Evolutionary conservation across 2,888 invertebrate species (phyloP).

Genomic region (Acanthosepion esculentum): DNA sequence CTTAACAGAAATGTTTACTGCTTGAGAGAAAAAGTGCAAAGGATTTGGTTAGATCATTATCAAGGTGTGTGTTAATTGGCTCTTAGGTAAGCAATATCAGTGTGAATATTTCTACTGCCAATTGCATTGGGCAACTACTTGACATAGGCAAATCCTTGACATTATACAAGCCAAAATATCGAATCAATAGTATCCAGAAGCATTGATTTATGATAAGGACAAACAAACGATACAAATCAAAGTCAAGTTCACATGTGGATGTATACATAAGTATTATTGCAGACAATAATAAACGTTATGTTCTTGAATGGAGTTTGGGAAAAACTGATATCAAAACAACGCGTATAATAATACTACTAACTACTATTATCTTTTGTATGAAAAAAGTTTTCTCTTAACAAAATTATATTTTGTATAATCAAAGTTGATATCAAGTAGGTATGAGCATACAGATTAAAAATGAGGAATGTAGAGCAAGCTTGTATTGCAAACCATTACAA

Average conservation of each 20-base stretch:
- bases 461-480: too few relatives aligned
- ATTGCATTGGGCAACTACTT: background rate
- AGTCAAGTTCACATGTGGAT: background rate
- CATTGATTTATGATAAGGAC: background rate
- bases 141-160: conserved; percentile 11
- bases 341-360: background rate
- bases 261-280: background rate
- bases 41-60: background rate
- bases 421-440: background rate
- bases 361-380: background rate
- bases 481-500: too few relatives aligned
- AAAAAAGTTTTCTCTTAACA: background rate
- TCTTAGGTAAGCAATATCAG: background rate
- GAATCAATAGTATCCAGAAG: background rate
- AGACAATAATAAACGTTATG: too few relatives aligned
- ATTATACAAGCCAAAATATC: background rate
- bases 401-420: background rate
- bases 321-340: background rate
- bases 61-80: background rate
- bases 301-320: background rate
- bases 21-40: background rate
- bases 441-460: background rate
- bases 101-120: background rate
- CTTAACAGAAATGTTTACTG: background rate
- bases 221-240: background rate